These are phyloP conservation scores for Tiliacea aurago DNA, from an alignment of 2,888 invertebrate species.

Conservation along the genomic window DNA sequence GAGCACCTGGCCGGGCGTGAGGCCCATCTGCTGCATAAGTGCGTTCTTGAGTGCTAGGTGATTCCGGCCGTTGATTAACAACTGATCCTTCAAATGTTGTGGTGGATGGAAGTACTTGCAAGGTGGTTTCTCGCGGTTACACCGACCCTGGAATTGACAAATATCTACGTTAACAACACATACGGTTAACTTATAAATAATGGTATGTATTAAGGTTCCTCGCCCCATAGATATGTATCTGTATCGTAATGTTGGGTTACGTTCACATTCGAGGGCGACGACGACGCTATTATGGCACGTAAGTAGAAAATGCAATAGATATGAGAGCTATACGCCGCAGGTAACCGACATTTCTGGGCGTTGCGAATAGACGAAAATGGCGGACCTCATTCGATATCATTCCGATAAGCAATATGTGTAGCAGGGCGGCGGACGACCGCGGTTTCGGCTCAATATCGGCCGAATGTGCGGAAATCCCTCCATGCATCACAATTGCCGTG, in stretches of 20 bases:
- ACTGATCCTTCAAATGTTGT: conserved; percentile 99
- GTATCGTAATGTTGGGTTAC: conserved; percentile 50
- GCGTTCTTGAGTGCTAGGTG: conserved; percentile 99
- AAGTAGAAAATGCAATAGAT: conserved; percentile 76
- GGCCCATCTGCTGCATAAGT: conserved; percentile 98
- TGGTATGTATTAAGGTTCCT: conserved; percentile 6
- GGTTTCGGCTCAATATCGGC: conserved; percentile 80
- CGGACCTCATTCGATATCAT: conserved; percentile 83
- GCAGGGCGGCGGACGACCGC: conserved; percentile 74
- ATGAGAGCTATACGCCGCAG: conserved; percentile 70
- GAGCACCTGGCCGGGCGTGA: conserved; percentile 97
- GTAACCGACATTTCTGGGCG: conserved; percentile 76
- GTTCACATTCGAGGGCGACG: conserved; percentile 32
- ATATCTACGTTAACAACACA: conserved; percentile 29
- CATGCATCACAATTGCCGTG: conserved; percentile 85
- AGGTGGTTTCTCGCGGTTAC: conserved; percentile 99
- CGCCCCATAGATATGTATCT: conserved; percentile 32
- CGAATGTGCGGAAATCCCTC: conserved; percentile 84
- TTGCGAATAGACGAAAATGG: conserved; percentile 80
- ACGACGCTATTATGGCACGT: conserved; percentile 60
- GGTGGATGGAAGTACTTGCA: conserved; percentile 99
- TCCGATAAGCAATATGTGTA: conserved; percentile 84
- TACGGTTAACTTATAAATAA: conserved; percentile 24
- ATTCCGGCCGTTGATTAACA: conserved; percentile 99
- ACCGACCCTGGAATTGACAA: conserved; percentile 96